Percentiles rank a stretch among this genome's conserved stretches.
Conservation (phyloP, 2,797 vertebrate genomes). For the Coendou prehensilis region DNA sequence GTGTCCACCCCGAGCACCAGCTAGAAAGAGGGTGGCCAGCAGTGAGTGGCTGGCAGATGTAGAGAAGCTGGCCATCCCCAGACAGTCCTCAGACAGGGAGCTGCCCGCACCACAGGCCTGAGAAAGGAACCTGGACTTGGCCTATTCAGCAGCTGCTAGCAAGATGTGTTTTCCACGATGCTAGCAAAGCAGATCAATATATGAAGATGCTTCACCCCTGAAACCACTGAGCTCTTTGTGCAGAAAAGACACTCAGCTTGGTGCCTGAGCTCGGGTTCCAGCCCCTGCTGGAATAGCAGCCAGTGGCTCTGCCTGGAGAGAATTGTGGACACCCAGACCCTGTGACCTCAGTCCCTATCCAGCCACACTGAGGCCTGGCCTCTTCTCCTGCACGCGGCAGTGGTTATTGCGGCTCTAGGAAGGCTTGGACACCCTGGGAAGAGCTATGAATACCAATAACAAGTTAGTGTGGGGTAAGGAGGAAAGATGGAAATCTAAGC, state of each 20-base stretch:
- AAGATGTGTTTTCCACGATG: not conserved
- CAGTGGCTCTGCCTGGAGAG: not conserved
- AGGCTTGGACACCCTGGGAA: not conserved
- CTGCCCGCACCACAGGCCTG: not conserved
- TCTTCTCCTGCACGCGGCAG: not conserved
- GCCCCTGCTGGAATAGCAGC: not conserved
- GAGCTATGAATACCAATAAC: not conserved
- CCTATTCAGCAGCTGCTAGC: not conserved
- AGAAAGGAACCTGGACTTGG: not conserved
- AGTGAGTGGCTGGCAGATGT: too few species aligned
- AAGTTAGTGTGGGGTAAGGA: not conserved
- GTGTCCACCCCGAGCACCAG: not conserved
- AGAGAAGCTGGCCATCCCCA: not conserved
- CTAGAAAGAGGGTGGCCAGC: not conserved
- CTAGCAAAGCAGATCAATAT: not conserved
- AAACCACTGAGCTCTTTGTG: not conserved
- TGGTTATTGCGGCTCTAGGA: not conserved
- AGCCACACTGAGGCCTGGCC: not conserved
- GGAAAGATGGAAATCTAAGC: not conserved
- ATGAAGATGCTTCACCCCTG: not conserved
- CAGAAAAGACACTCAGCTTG: not conserved
- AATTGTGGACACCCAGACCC: not conserved
- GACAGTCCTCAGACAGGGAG: not conserved
- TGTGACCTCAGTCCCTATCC: not conserved
- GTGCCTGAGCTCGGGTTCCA: not conserved